Conservation (phyloP, 2,797 vertebrate species). For the Alfaro cultratus region DNA sequence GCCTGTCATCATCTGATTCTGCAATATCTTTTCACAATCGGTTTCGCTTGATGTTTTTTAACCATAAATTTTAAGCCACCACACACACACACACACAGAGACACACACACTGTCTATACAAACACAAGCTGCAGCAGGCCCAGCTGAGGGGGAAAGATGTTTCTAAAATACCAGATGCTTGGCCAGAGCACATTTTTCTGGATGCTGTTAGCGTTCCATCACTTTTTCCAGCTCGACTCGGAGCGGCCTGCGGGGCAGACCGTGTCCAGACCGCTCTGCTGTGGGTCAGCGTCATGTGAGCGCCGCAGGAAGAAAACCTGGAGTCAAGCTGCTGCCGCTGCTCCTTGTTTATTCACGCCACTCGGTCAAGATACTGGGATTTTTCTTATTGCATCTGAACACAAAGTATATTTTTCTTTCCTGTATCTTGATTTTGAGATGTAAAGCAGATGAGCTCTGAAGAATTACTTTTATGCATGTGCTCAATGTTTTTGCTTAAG, state of each 20-base stretch:
- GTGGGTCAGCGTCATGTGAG: conserved; percentile 18
- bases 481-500: background rate
- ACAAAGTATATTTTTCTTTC: background rate
- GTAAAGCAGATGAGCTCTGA: background rate
- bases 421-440: background rate
- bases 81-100: conserved; percentile 1
- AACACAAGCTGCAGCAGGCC: conserved; percentile 12
- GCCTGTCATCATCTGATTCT: background rate
- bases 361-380: background rate
- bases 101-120: conserved; percentile 2
- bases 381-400: background rate
- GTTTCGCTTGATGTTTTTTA: conserved; percentile 1
- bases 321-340: background rate
- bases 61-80: background rate
- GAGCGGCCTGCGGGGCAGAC: conserved; percentile 46
- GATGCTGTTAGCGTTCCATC: conserved; percentile 63
- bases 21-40: background rate
- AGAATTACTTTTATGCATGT: background rate
- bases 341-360: background rate
- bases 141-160: conserved; percentile 38
- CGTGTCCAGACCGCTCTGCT: conserved; percentile 33
- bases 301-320: background rate
- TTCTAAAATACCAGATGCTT: conserved; percentile 75
- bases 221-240: conserved; percentile 64
- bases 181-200: conserved; percentile 41